These are phyloP conservation scores for Ecliptopera silaceata DNA, from an alignment of 2,888 invertebrate genomes.

Conservation along the genomic window DNA sequence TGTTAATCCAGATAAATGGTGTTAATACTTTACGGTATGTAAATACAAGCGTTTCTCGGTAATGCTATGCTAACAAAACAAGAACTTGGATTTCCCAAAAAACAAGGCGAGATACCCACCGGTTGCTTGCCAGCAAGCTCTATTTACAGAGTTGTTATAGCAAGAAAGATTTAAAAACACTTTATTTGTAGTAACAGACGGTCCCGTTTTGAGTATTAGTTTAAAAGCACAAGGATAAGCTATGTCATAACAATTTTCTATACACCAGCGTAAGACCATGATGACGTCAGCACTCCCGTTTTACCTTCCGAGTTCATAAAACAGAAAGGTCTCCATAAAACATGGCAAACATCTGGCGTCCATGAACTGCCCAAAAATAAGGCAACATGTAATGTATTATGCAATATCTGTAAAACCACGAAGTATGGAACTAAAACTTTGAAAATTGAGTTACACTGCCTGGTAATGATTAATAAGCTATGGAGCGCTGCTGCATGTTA, in stretches of 20 bases:
- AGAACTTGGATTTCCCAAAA: too few relatives aligned
- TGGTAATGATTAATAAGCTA: too few relatives aligned
- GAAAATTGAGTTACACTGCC: too few relatives aligned
- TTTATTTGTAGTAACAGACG: too few relatives aligned
- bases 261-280: not conserved
- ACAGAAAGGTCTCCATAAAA: constrained; percentile 41
- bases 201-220: too few relatives aligned
- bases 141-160: too few relatives aligned
- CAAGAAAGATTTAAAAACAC: too few relatives aligned
- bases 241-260: not conserved
- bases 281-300: constrained; percentile 7
- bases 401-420: constrained; percentile 42
- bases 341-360: constrained; percentile 40
- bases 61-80: too few relatives aligned
- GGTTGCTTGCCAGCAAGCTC: too few relatives aligned
- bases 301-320: constrained; percentile 33
- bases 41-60: not conserved
- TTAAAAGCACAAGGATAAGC: too few relatives aligned
- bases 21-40: constrained; percentile 13
- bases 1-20: constrained; percentile 18
- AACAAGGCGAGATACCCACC: too few relatives aligned
- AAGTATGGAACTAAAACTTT: not conserved
- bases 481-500: too few relatives aligned
- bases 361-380: constrained; percentile 42
- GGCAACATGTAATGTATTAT: constrained; percentile 44